phyloP scores from a whole-genome alignment of 53 echinoderm and acorn worm species.

The Hippasteria phrygiana region DNA sequence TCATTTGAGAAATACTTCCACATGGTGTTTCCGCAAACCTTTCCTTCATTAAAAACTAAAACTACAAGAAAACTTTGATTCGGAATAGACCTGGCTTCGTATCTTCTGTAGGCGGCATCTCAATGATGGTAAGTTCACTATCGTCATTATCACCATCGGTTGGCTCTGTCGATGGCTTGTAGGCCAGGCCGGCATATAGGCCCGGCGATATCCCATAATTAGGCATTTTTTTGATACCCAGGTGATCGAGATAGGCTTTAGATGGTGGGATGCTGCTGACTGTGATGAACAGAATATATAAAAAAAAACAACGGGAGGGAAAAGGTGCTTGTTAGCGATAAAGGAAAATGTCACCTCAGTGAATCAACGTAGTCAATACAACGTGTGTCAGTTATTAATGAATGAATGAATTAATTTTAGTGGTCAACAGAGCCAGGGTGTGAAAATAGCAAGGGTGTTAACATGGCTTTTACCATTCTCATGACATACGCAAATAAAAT shows the following conservation, averaged over 20 bases:
- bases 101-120: constrained; percentile 12
- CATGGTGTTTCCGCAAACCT: background rate
- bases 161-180: constrained; percentile 10
- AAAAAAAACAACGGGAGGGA: background rate
- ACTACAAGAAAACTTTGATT: no score
- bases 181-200: constrained; percentile 67
- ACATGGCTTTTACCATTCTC: no score
- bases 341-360: constrained; percentile 3
- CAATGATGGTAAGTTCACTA: constrained; percentile 28
- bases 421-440: no score
- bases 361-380: background rate
- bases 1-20: no score
- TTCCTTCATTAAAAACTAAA: no score
- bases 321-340: background rate
- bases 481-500: no score
- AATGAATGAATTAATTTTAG: no score
- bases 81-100: constrained; percentile 23
- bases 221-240: constrained; percentile 29
- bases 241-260: constrained; percentile 31
- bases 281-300: constrained; percentile 6
- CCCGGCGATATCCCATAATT: constrained; percentile 72
- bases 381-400: no score
- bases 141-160: background rate
- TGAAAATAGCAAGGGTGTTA: no score
- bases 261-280: constrained; percentile 31